phyloP scores from a whole-genome alignment of 2,797 vertebrate genomes.

The Pseudochirops cupreus region DNA sequence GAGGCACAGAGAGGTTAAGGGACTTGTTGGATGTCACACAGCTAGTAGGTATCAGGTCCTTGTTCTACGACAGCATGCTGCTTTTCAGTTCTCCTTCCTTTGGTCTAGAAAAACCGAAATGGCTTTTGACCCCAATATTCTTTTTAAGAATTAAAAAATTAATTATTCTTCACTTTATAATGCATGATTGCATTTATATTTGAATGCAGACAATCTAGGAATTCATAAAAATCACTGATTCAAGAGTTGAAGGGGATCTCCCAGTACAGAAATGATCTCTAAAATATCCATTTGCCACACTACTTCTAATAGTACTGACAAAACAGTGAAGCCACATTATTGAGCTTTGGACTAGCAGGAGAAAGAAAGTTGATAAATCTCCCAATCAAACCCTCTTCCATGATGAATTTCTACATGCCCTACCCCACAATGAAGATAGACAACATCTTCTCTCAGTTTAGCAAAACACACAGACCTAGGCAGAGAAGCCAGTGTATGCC shows the following conservation, averaged over 20 bases:
- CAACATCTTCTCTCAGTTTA: neutral
- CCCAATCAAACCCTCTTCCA: neutral
- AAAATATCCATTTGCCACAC: neutral
- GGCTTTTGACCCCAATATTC: neutral
- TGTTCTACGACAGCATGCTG: neutral
- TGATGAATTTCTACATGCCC: neutral
- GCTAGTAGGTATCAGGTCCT: neutral
- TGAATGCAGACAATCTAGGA: slow-evolving; percentile 48
- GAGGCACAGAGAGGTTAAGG: neutral
- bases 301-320: neutral
- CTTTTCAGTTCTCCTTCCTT: neutral
- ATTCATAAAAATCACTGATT: slow-evolving; percentile 36
- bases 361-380: neutral
- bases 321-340: neutral
- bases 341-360: neutral
- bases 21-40: neutral
- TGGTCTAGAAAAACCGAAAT: neutral
- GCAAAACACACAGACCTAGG: neutral
- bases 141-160: slow-evolving; percentile 35
- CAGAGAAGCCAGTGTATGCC: neutral
- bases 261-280: neutral
- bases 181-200: slow-evolving; percentile 10
- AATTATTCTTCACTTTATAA: slow-evolving; percentile 45
- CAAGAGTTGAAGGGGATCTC: neutral
- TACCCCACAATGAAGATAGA: neutral